These are phyloP conservation scores for Mormyrus hasselquistii DNA, from an alignment of 2,797 vertebrate genomes.

Conservation along the genomic window DNA sequence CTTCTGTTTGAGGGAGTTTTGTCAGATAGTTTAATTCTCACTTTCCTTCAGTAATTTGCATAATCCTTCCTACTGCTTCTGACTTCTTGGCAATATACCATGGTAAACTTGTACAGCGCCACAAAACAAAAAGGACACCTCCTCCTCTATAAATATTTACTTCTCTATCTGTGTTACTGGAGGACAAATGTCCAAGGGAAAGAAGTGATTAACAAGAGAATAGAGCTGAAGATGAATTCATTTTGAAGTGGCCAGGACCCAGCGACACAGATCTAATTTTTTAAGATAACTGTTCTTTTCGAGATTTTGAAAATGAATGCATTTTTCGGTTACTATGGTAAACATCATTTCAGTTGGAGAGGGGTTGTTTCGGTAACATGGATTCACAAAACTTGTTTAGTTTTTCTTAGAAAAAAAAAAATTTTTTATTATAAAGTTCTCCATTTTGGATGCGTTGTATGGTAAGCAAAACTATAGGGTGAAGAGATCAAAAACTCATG, in stretches of 20 bases:
- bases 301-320: neutral
- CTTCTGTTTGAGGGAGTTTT: neutral
- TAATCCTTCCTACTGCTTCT: conserved; percentile 30
- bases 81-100: conserved; percentile 27
- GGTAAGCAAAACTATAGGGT: neutral
- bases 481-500: neutral
- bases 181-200: conserved; percentile 3
- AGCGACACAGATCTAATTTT: neutral
- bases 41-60: conserved; percentile 31
- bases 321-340: neutral
- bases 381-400: neutral
- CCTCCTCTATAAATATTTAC: conserved; percentile 30
- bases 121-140: neutral
- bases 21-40: conserved; percentile 22
- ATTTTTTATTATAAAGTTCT: neutral
- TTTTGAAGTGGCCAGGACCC: neutral
- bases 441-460: neutral
- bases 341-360: neutral
- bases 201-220: conserved; percentile 9
- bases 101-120: conserved; percentile 20
- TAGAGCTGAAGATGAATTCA: neutral
- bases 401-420: neutral
- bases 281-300: neutral
- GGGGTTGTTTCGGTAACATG: neutral
- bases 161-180: conserved; percentile 19